Evolutionary conservation across 2,888 invertebrate genomes (phyloP).

Genomic region (Cheilosia vernalis): DNA sequence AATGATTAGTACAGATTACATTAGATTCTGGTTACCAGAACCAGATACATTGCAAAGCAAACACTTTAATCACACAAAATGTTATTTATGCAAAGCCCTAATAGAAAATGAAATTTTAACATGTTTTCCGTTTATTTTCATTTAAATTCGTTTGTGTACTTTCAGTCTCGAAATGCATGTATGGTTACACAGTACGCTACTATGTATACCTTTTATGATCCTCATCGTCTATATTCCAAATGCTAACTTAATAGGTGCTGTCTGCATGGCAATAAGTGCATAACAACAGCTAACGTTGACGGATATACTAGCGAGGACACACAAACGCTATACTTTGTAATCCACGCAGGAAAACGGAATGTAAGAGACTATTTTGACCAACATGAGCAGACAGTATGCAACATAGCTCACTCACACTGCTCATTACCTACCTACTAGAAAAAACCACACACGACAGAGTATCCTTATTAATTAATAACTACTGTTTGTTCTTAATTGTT

Average conservation of each 20-base stretch:
- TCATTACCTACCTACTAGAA: neutral
- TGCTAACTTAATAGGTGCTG: constrained; percentile 6
- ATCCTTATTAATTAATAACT: constrained; percentile 20
- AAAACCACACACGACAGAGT: constrained; percentile 16
- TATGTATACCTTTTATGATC: constrained; percentile 27
- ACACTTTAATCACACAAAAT: too few relatives aligned
- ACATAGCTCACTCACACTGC: constrained; percentile 8
- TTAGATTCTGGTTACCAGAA: too few relatives aligned
- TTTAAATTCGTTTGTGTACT: neutral
- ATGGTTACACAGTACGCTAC: constrained; percentile 19
- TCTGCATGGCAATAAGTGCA: constrained; percentile 5
- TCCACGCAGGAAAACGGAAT: neutral
- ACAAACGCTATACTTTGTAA: neutral
- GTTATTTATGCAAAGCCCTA: too few relatives aligned
- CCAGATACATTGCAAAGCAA: too few relatives aligned
- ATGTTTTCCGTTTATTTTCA: neutral
- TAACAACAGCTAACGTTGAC: neutral
- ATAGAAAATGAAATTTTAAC: too few relatives aligned
- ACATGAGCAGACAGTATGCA: constrained; percentile 9
- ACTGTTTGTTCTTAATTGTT: constrained; percentile 48
- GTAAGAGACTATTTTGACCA: neutral
- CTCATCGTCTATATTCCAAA: constrained; percentile 18
- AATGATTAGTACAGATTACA: neutral
- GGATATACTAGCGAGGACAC: neutral
- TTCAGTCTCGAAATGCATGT: constrained; percentile 31